Evolutionary conservation across 1,140 invertebrate genomes (phyloP).

Genomic region (Drosophila nebulosa): DNA sequence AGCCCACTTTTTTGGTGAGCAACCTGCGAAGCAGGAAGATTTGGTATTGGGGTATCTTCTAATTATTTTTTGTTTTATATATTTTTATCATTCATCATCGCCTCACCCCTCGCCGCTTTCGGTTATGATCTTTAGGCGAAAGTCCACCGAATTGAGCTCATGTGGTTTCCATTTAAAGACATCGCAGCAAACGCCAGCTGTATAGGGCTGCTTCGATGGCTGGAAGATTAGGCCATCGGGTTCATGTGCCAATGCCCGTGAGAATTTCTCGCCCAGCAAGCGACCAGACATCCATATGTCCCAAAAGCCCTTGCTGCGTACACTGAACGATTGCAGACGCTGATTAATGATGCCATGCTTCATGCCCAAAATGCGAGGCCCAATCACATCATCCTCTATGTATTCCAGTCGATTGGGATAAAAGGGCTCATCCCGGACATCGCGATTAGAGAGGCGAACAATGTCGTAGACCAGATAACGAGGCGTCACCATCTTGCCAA

Average conservation of each 20-base stretch:
- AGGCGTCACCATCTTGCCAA: slow-evolving; percentile 87
- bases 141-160: slow-evolving; percentile 97
- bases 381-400: slow-evolving; percentile 88
- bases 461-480: slow-evolving; percentile 98
- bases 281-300: slow-evolving; percentile 86
- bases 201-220: slow-evolving; percentile 92
- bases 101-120: slow-evolving; percentile 85
- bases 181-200: slow-evolving; percentile 89
- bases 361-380: slow-evolving; percentile 88
- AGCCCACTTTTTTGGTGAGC: slow-evolving; percentile 85
- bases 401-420: slow-evolving; percentile 88
- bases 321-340: slow-evolving; percentile 91
- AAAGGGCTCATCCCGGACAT: slow-evolving; percentile 89
- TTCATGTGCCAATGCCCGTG: slow-evolving; percentile 92
- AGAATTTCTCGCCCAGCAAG: slow-evolving; percentile 93
- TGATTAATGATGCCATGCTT: slow-evolving; percentile 88
- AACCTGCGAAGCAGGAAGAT: slow-evolving; percentile 56
- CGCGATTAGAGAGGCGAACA: slow-evolving; percentile 89
- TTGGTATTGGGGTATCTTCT: not conserved
- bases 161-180: slow-evolving; percentile 99
- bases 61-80: not conserved
- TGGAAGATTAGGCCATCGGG: slow-evolving; percentile 99
- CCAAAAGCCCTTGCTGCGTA: slow-evolving; percentile 95
- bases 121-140: slow-evolving; percentile 91
- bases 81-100: not conserved